phyloP scores from a whole-genome alignment of 1,140 invertebrate species.

The Microvelia longipes region DNA sequence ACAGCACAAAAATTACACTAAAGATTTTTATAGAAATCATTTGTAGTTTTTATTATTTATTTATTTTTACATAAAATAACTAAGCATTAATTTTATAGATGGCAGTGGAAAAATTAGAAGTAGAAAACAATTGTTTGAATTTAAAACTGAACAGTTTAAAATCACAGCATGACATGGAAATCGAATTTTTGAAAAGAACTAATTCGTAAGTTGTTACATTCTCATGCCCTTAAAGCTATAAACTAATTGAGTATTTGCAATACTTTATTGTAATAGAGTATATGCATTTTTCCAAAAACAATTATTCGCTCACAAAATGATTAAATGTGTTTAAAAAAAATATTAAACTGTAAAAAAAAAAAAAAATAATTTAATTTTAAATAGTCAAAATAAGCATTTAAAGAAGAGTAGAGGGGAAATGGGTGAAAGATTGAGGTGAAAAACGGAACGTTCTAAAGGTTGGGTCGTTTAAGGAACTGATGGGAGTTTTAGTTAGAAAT shows the following conservation, averaged over 20 bases:
- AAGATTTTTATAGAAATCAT: too few species aligned
- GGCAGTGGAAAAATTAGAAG: neutral
- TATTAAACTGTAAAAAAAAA: neutral
- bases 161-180: neutral
- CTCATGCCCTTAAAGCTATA: neutral
- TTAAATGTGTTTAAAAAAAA: too few species aligned
- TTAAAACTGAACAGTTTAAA: neutral
- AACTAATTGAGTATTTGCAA: neutral
- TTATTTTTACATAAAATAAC: too few species aligned
- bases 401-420: too few species aligned
- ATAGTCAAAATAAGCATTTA: too few species aligned
- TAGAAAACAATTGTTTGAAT: neutral
- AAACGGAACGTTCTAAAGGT: too few species aligned
- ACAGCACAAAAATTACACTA: too few species aligned
- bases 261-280: neutral
- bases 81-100: slow-evolving; percentile 2
- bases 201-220: neutral
- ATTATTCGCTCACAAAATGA: too few species aligned
- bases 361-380: neutral
- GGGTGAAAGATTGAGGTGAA: too few species aligned
- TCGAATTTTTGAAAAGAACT: neutral
- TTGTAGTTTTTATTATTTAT: too few species aligned
- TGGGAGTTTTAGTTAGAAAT: neutral
- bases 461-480: neutral
- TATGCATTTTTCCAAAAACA: too few species aligned